Percentiles rank a stretch among this genome's conserved stretches.
Conservation (phyloP, 2,888 invertebrate genomes). For the Antitype chi region DNA sequence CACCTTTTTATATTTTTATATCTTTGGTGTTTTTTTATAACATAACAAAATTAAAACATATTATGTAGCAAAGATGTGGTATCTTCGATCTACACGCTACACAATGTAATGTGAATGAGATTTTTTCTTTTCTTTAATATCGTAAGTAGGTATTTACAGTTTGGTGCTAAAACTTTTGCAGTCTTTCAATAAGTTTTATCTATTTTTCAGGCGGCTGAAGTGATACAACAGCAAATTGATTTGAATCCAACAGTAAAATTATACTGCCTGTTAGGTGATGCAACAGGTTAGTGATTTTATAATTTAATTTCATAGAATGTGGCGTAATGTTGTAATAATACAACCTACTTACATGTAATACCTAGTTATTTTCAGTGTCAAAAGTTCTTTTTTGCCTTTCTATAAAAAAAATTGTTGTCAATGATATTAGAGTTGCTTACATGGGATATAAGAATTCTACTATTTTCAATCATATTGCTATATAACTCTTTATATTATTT, state of each 20-base stretch:
- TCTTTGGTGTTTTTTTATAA: too few species aligned
- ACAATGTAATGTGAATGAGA: neutral
- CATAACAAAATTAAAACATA: too few species aligned
- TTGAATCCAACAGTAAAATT: slow-evolving; percentile 95
- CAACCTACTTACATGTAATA: neutral
- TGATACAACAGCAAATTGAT: slow-evolving; percentile 95
- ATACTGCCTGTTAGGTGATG: slow-evolving; percentile 98
- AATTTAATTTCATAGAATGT: neutral
- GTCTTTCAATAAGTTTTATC: neutral
- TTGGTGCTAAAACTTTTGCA: neutral
- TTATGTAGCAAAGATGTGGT: too few species aligned
- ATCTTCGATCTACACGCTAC: too few species aligned
- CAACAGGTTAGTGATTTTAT: slow-evolving; percentile 85
- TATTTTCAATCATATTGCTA: neutral
- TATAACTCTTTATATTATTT: neutral
- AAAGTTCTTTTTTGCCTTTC: neutral
- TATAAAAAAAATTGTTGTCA: neutral
- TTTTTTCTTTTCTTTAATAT: too few species aligned
- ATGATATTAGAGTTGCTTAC: slow-evolving; percentile 2
- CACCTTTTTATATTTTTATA: too few species aligned
- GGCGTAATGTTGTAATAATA: neutral
- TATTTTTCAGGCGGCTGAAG: slow-evolving; percentile 94
- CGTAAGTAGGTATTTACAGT: neutral
- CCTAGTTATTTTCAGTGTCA: neutral
- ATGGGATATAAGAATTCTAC: slow-evolving; percentile 2